Base-by-base conservation (phyloP, 2,113 vertebrate species). In the Urocolius indicus region DNA sequence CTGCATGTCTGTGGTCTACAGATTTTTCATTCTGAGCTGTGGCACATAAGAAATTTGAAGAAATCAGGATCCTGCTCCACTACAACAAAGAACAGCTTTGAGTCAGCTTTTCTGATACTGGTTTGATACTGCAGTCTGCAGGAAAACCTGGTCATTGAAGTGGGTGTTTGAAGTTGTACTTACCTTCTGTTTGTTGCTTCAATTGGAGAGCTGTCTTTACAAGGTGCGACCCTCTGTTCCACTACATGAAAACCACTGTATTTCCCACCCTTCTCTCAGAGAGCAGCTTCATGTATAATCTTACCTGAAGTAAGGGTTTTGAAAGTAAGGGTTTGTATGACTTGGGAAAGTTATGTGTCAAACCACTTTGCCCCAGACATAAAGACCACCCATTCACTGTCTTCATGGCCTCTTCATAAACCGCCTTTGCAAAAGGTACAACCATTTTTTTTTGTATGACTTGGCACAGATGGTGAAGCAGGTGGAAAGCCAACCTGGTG, bases 31-130 rank as follows among this genome's bases (percentile, higher is more conserved):
- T 73, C 77, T 21, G 55, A 71, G 32, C 36, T 49, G 16, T 23
- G 66, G 4, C 11, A 57, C 0, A 0, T 2, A 45, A 48, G 24
- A 36, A 38, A 11, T 16, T 9, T 26, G 20, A 81, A 84, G 61
- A 85, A 27, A 34, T 16, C 5, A 15, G n/a, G 30, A 32, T 27
- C 55, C 15, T 12, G 32, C 19, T 16, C 22, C 7, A 66, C 12
- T 17, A 41, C 38, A 43, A 15, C 3, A 5, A 81, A 75, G 19
- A 66, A 74, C 1, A 7, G 6, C 16, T n/a, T 9, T 72, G 10
- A 83, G 17, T 21, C 67, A 84, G 34, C 43, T 77, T 76, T 74
- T 72, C 49, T 11, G 24, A 59, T 11, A 72, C 2, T 17, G 22
- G 8, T 38, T 82, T 0, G 38, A 41, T 41, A 41, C 38, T 16